These are phyloP conservation scores for Phenganax subtilis DNA, from an alignment of 92 coral and sea anemone genomes.

Conservation along the genomic window DNA sequence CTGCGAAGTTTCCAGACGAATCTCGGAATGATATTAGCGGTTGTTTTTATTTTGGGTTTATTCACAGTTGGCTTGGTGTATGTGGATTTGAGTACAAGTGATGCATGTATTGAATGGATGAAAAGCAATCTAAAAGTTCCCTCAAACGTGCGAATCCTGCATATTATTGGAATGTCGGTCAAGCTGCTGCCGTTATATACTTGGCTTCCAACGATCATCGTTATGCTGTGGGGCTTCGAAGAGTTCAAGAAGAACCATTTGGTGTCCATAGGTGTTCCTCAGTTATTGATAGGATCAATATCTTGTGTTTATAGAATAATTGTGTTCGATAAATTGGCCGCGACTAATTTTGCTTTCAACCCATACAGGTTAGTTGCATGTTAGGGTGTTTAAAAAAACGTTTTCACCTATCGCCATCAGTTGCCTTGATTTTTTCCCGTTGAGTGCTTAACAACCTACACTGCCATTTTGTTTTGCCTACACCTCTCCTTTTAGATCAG, in stretches of 20 bases:
- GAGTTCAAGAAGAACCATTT: constrained; percentile 1
- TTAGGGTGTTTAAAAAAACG: too few species aligned
- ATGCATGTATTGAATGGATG: background rate
- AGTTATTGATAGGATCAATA: background rate
- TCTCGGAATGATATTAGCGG: background rate
- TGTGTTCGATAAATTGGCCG: background rate
- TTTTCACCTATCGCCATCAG: too few species aligned
- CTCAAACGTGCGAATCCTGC: background rate
- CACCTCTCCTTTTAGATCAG: too few species aligned
- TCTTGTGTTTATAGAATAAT: background rate
- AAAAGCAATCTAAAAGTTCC: background rate
- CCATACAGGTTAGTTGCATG: too few species aligned
- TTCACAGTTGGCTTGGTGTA: background rate
- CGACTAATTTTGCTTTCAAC: too few species aligned
- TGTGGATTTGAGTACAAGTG: constrained; percentile 1
- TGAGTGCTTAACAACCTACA: too few species aligned
- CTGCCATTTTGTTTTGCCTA: too few species aligned
- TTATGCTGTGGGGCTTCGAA: constrained; percentile 6
- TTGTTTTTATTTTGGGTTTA: constrained; percentile 1
- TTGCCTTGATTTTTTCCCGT: too few species aligned
- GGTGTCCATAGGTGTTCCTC: background rate
- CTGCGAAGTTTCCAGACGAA: background rate
- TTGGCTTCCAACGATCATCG: background rate
- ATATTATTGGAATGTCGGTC: background rate
- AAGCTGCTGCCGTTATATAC: background rate